Conservation (phyloP, 2,113 vertebrate genomes). For the Sander lucioperca region DNA sequence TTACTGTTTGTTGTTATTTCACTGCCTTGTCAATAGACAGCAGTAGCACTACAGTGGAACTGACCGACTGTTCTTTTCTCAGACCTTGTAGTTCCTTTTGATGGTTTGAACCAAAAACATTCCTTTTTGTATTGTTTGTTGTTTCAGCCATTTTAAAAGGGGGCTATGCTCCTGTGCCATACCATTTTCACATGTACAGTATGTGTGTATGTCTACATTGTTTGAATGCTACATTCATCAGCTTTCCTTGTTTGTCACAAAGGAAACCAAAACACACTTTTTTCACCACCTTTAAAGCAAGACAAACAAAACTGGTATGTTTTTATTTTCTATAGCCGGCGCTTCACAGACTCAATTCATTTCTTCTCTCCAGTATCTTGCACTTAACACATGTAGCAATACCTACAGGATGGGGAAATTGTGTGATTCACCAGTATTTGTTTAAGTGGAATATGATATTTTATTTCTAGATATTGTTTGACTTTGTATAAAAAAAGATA, state of each 20-base stretch:
- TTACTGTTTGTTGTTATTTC: constrained; percentile 42
- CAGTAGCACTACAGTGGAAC: constrained; percentile 52
- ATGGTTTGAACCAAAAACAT: constrained; percentile 69
- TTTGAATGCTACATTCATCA: constrained; percentile 67
- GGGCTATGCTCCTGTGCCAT: constrained; percentile 64
- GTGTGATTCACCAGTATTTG: constrained; percentile 87
- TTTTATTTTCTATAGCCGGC: constrained; percentile 73
- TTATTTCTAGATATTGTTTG: constrained; percentile 87
- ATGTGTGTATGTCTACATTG: constrained; percentile 59
- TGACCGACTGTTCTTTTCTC: constrained; percentile 47
- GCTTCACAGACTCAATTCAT: constrained; percentile 83
- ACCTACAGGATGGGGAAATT: constrained; percentile 81
- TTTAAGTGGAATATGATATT: constrained; percentile 86
- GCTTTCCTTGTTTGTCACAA: constrained; percentile 70
- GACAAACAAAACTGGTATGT: constrained; percentile 83
- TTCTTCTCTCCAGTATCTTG: constrained; percentile 88
- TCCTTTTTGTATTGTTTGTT: constrained; percentile 64
- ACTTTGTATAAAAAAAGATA: constrained; percentile 92
- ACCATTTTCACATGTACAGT: constrained; percentile 51
- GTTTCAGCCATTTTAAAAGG: constrained; percentile 57
- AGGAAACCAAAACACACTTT: constrained; percentile 78
- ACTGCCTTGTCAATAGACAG: constrained; percentile 55
- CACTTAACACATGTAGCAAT: constrained; percentile 92
- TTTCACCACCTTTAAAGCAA: constrained; percentile 65
- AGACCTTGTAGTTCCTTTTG: constrained; percentile 56